phyloP scores from a whole-genome alignment of 2,113 vertebrate species.

The Australoheros scitulus region DNA sequence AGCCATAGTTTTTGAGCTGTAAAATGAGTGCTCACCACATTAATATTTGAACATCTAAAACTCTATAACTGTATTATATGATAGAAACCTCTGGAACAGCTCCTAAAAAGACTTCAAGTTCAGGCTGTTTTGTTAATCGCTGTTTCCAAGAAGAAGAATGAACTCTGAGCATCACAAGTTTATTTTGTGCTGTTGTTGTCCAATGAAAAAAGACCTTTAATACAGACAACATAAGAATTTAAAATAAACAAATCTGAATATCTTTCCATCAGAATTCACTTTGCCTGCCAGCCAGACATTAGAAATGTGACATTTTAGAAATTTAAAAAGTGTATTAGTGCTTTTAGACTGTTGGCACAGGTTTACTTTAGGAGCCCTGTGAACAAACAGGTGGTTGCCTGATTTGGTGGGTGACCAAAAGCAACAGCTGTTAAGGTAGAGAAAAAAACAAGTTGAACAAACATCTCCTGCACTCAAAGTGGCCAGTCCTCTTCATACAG shows the following conservation, averaged over 20 bases:
- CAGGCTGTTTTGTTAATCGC: background rate
- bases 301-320: background rate
- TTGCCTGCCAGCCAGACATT: background rate
- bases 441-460: constrained; percentile 61
- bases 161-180: background rate
- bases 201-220: background rate
- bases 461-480: constrained; percentile 47
- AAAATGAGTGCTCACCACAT: background rate
- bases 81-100: background rate
- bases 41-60: too few species aligned
- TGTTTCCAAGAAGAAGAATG: background rate
- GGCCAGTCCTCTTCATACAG: background rate
- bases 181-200: too few species aligned
- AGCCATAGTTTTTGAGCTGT: background rate
- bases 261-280: background rate
- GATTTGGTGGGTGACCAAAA: constrained; percentile 30
- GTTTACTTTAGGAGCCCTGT: constrained; percentile 9
- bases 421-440: constrained; percentile 65
- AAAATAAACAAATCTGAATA: background rate
- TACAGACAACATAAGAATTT: background rate
- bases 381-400: constrained; percentile 26
- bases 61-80: background rate
- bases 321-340: background rate
- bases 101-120: background rate
- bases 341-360: background rate